Evolutionary conservation across 2,888 invertebrate genomes (phyloP), one percentile per base, ranked within the genome.

Genomic region (Panzeria rudis): DNA sequence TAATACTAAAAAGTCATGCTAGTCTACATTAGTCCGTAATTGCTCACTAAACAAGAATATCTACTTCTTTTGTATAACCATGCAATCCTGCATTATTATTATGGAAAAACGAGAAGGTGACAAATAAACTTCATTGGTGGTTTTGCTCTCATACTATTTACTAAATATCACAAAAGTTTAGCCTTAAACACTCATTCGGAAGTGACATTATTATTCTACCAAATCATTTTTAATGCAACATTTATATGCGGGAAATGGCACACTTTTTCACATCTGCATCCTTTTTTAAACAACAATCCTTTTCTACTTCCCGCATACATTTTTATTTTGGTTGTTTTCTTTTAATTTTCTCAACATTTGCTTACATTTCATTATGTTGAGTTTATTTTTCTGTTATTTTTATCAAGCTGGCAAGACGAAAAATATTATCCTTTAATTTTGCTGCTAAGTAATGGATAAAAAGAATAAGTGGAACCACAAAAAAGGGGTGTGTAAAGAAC

Each of bases 371-470:
- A 82, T 85, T 85, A 85, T 54, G 44, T 50, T 20, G 50, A 50
- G 7, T 69, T 68, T 61, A 20, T 76, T 54, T 75, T 76, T n/a
- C 32, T 52, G 29, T 54, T 73, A 9, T 50, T 25, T 61, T 61
- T 52, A 41, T 68, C 35, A 44, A 66, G 44, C 54, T 17, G 44
- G 32, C 50, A 47, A 64, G 25, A 47, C 50, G 29, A 66, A 73
- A 78, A 82, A 82, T 71, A 75, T 85, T 85, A 85, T 85, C 64
- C 85, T 85, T 85, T 85, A 64, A 85, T 85, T 85, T 85, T 75
- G n/a, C 38, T 59, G 73, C 64, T 75, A 73, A 61, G 54, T 69
- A 73, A 32, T 38, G 23, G 29, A 15, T 32, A 0, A 38, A 29
- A 56, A 9, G 41, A 25, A 13, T 52, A 29, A 44, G 29, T 29